Evolutionary conservation across 2,113 vertebrate species (phyloP).

Genomic region (Oreochromis spilurus): DNA sequence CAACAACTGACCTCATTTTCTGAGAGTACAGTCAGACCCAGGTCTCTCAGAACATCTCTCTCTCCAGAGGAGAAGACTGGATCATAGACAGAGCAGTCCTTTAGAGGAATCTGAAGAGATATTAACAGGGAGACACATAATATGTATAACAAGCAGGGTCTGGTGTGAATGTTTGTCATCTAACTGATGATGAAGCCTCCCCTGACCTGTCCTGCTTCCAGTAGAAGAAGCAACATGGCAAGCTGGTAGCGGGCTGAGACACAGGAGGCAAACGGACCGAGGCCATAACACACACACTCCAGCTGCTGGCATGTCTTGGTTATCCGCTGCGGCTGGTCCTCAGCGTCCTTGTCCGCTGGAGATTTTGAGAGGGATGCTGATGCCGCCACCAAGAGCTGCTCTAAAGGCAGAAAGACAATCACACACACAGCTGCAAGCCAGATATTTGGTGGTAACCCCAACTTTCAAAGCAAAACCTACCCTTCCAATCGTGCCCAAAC

Average conservation of each 20-base stretch:
- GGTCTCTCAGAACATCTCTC: constrained; percentile 59
- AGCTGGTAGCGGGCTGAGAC: constrained; percentile 80
- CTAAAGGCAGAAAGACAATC: constrained; percentile 2
- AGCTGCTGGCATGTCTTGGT: not conserved
- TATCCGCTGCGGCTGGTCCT: constrained; percentile 1
- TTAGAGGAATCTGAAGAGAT: constrained; percentile 44
- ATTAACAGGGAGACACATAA: not conserved
- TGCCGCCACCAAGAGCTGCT: constrained; percentile 26
- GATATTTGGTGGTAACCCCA: not conserved
- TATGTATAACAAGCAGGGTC: not conserved
- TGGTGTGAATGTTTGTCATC: not conserved
- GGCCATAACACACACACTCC: constrained; percentile 84
- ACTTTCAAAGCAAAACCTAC: constrained; percentile 48
- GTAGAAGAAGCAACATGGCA: constrained; percentile 83
- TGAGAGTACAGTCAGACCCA: constrained; percentile 77
- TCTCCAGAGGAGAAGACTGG: constrained; percentile 81
- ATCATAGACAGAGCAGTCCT: constrained; percentile 77
- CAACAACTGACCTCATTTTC: constrained; percentile 84
- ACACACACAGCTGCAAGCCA: not conserved
- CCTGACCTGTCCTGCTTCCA: constrained; percentile 80
- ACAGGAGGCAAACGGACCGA: constrained; percentile 83
- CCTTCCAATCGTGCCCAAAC: constrained; percentile 75
- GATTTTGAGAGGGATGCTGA: not conserved
- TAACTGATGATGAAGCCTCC: not conserved
- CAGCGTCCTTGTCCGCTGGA: not conserved